phyloP scores from a whole-genome alignment of 1,140 invertebrate species.

The Lasioglossum baleicum region DNA sequence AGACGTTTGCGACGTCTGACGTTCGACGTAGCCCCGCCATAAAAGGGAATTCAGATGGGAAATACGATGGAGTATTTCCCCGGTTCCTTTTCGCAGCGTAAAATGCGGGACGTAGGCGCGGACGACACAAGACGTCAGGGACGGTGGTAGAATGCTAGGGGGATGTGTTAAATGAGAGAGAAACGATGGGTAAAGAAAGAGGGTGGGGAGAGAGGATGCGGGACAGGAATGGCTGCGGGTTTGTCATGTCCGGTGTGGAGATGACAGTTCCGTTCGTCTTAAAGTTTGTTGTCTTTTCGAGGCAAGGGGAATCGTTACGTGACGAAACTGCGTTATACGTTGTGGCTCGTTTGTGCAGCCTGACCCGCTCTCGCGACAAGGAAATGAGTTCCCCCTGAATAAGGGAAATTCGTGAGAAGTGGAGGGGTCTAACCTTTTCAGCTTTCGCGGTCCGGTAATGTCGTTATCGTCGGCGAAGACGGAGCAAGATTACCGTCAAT shows the following conservation, averaged over 20 bases:
- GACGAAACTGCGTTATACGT: constrained; percentile 68
- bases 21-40: neutral
- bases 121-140: neutral
- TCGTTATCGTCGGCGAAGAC: constrained; percentile 48
- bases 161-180: neutral
- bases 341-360: neutral
- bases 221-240: constrained; percentile 57
- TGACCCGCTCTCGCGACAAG: constrained; percentile 1
- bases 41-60: constrained; percentile 36
- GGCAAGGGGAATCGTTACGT: constrained; percentile 65
- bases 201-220: constrained; percentile 21
- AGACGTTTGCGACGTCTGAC: neutral
- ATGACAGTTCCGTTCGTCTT: constrained; percentile 73
- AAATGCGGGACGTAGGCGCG: constrained; percentile 10
- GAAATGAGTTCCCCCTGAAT: constrained; percentile 59
- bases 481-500: constrained; percentile 43
- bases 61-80: constrained; percentile 35
- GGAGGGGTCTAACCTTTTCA: neutral
- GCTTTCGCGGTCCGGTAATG: constrained; percentile 39
- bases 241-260: constrained; percentile 74
- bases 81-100: constrained; percentile 20
- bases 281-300: constrained; percentile 68
- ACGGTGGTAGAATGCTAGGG: neutral
- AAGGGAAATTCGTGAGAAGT: constrained; percentile 1
- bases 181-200: constrained; percentile 9